A percentile compares a stretch with the other conserved stretches of the same genome.
phyloP scores from a whole-genome alignment of 2,797 vertebrate species.

The Gephyroberyx darwinii region DNA sequence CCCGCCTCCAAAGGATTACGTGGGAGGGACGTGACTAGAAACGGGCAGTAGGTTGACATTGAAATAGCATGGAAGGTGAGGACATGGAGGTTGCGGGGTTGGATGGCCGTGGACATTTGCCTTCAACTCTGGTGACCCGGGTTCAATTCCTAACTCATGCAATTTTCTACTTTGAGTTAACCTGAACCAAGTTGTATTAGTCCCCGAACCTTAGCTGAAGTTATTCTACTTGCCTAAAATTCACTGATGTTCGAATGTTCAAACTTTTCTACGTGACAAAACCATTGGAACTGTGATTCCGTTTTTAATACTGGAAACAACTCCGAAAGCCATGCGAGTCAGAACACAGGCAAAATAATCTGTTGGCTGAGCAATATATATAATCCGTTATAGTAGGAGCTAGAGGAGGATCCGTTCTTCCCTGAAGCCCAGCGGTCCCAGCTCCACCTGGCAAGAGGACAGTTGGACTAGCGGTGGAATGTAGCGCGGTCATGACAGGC shows the following conservation, averaged over 20 bases:
- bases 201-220: too few relatives aligned
- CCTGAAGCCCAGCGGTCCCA: slow-evolving; percentile 31
- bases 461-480: slow-evolving; percentile 45
- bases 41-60: background rate
- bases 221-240: too few relatives aligned
- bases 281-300: background rate
- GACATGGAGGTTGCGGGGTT: too few relatives aligned
- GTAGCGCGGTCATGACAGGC: slow-evolving; percentile 39
- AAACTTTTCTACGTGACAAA: background rate
- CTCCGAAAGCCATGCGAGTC: background rate
- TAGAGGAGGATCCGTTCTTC: slow-evolving; percentile 19
- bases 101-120: too few relatives aligned
- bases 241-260: background rate
- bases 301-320: background rate
- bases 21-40: too few relatives aligned
- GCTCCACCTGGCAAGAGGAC: slow-evolving; percentile 4
- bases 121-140: slow-evolving; percentile 1
- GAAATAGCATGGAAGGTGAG: background rate
- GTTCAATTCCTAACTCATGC: slow-evolving; percentile 13
- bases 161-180: too few relatives aligned
- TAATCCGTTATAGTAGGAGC: slow-evolving; percentile 14
- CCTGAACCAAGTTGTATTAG: too few relatives aligned
- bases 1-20: too few relatives aligned
- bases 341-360: too few relatives aligned
- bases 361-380: slow-evolving; percentile 1